Evolutionary conservation across 2,888 invertebrate genomes (phyloP).

Genomic region (Ectemnius continuus): DNA sequence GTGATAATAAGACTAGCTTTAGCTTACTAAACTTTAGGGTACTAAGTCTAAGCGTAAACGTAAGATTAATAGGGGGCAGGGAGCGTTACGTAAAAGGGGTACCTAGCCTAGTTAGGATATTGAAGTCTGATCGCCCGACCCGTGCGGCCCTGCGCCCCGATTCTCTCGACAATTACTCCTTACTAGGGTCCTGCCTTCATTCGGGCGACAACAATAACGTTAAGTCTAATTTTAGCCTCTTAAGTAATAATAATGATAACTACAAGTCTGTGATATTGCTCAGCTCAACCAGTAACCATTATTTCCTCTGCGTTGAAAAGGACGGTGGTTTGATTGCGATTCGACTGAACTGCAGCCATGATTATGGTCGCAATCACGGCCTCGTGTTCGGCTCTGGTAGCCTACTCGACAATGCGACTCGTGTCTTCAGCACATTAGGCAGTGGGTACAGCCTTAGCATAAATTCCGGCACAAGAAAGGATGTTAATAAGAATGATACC

Average conservation of each 20-base stretch:
- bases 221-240: slow-evolving; percentile 77
- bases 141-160: slow-evolving; percentile 73
- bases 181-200: slow-evolving; percentile 76
- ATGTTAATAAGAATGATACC: too few species aligned
- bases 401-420: too few species aligned
- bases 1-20: slow-evolving; percentile 79
- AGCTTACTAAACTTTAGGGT: slow-evolving; percentile 77
- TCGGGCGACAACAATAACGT: slow-evolving; percentile 76
- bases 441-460: too few species aligned
- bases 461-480: too few species aligned
- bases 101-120: slow-evolving; percentile 79
- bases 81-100: slow-evolving; percentile 73
- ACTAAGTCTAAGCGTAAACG: slow-evolving; percentile 76
- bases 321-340: slow-evolving; percentile 53
- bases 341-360: slow-evolving; percentile 34
- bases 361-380: slow-evolving; percentile 4
- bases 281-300: slow-evolving; percentile 77
- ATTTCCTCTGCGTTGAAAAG: slow-evolving; percentile 65
- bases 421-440: too few species aligned
- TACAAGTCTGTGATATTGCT: slow-evolving; percentile 79
- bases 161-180: slow-evolving; percentile 77
- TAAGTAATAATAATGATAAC: slow-evolving; percentile 77
- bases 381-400: background rate
- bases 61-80: slow-evolving; percentile 72
- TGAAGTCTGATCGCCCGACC: slow-evolving; percentile 78